Evolutionary conservation across 2,113 vertebrate species (phyloP), one percentile per base, ranked within the genome.

Genomic region (Girardinichthys multiradiatus): DNA sequence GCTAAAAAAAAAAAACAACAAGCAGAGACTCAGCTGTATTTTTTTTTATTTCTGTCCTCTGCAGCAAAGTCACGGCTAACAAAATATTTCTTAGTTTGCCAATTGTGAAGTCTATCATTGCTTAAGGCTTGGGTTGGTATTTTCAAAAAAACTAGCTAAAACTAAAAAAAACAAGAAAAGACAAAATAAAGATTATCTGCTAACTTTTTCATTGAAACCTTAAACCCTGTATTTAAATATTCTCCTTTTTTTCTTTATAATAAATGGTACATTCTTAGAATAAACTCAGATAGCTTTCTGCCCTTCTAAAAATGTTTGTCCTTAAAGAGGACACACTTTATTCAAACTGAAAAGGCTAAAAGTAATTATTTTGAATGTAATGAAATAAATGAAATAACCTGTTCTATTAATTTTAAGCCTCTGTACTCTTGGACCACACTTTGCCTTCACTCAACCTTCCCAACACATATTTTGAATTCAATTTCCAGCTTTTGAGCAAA

Each of bases 401-500:
- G 15, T 21, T 21, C 63, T 73, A 72, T 57, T 57, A 68, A 62
- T 74, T 57, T 21, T 29, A 12, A 58, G 57, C 30, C n/a, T 58
- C 28, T 24, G 17, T 74, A 60, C 67, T 59, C 37, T 74, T 68
- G 19, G 19, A 21, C 19, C 0, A 13, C 26, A 45, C 39, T 29
- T 26, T 19, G 15, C 37, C 39, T 65, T 65, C 39, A 5, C 9
- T 21, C 13, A 45, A 19, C 19, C n/a, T 19, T 57, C 4, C 1
- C 17, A 48, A 21, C 45, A 48, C 5, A 5, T 35, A 21, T 51
- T 24, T 51, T 51, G 1, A 39, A 73, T 64, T 63, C 64, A 78
- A 70, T 76, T 70, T 31, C 27, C 31, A 45, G 64, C 64, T 65
- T 33, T 10, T 21, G 51, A 62, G 27, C 24, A 54, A 75, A 74